A percentile compares a stretch with the other conserved stretches of the same genome.
phyloP scores from a whole-genome alignment of 2,113 vertebrate genomes.

The Elephas maximus region DNA sequence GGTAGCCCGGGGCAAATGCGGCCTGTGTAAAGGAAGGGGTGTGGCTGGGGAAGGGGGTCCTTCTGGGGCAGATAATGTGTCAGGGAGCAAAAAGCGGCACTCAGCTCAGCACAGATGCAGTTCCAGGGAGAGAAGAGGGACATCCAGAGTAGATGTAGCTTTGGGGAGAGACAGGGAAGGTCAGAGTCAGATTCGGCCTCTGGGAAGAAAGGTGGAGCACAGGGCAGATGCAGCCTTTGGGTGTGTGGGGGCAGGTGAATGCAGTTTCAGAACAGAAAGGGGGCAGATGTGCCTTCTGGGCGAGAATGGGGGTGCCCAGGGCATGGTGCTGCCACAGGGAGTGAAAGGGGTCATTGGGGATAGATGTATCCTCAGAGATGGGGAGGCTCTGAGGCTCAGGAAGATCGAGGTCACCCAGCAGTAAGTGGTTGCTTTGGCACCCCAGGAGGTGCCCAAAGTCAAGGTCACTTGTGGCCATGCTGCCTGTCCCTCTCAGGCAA shows the following conservation, averaged over 20 bases:
- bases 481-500: background rate
- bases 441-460: background rate
- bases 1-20: background rate
- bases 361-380: background rate
- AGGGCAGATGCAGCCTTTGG: background rate
- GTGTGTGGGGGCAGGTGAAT: too few species aligned
- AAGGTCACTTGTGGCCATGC: background rate
- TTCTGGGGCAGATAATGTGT: background rate
- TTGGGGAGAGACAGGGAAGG: background rate
- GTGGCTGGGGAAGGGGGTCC: background rate
- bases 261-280: background rate
- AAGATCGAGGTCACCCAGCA: background rate
- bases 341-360: accelerated
- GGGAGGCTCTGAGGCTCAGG: background rate
- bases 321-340: background rate
- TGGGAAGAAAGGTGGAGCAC: background rate
- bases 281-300: background rate
- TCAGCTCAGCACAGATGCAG: background rate
- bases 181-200: background rate
- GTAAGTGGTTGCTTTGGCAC: background rate
- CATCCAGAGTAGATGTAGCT: background rate
- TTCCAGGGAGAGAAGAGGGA: background rate
- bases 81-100: background rate
- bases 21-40: background rate
- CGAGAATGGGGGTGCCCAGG: background rate